Evolutionary conservation across 2,113 vertebrate species (phyloP).

Genomic region (Ahaetulla prasina): DNA sequence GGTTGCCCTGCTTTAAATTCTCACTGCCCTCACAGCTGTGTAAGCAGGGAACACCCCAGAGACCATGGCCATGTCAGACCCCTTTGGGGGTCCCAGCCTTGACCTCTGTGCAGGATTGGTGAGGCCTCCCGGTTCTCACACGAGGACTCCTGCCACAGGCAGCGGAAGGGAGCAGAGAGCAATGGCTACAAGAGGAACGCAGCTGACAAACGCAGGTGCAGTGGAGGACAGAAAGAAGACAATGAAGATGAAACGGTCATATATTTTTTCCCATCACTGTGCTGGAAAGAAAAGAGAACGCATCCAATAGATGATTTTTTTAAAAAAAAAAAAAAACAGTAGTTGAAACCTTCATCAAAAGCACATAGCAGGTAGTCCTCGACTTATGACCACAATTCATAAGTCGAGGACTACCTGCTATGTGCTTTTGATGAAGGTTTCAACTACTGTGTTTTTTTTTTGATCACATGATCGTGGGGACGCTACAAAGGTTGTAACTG

Average conservation of each 20-base stretch:
- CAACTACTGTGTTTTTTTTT: not conserved
- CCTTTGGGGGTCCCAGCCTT: not conserved
- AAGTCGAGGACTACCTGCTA: too few species aligned
- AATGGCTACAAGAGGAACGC: not conserved
- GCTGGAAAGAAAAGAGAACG: not conserved
- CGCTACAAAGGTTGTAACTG: too few species aligned
- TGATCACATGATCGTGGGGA: too few species aligned
- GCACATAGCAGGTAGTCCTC: not conserved
- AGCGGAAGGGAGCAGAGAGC: not conserved
- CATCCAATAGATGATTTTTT: not conserved
- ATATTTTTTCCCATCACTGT: too few species aligned
- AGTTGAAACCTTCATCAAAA: not conserved
- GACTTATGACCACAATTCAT: too few species aligned
- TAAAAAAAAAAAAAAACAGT: not conserved
- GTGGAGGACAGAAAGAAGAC: not conserved
- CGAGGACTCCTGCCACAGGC: not conserved
- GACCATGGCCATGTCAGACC: not conserved
- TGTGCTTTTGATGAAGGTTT: not conserved
- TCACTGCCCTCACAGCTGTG: not conserved
- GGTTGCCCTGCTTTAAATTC: not conserved
- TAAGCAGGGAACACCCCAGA: not conserved
- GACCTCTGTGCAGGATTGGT: not conserved
- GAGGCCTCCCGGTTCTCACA: not conserved
- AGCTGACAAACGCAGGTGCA: not conserved
- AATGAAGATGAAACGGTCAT: too few species aligned